Evolutionary conservation across 2,113 vertebrate genomes (phyloP), one percentile per base, ranked within the genome.

Genomic region (Onychostoma macrolepis): DNA sequence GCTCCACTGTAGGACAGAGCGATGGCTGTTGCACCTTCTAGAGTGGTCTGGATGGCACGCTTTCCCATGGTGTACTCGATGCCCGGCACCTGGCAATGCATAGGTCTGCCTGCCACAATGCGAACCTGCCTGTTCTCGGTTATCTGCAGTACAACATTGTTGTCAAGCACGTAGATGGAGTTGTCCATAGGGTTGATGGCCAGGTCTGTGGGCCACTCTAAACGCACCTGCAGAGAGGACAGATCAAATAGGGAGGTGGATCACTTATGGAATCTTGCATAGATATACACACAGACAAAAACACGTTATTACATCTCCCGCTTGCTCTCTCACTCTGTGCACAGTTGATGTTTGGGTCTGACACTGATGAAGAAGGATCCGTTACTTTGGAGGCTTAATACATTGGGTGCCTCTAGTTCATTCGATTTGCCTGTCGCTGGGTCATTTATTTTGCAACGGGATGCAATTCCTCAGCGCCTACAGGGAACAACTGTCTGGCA

Each of bases 131-230:
- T 95, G 86, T 99, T 99, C 89, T 99, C 98, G 0, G 98, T 99
- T 93, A 99, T 99, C 95, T 99, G 98, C 67, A 99, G 91, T 58
- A 99, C 97, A 0, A 99, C 97, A 1, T 99, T 99, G 93, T 99
- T 99, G 94, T 99, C 98, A 95, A 99, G 89, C 84, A 99, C 97
- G 0, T 98, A 99, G 87, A 99, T 97, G 89, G 98, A 99, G 92
- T 99, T 99, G 89, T 99, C 98, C 97, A 99, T 99, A 0, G 98
- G 98, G 92, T 98, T 99, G 89, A 99, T 99, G 67, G 98, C 97
- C 3, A 99, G 93, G 92, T 98, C 98, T 26, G 98, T 99, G 71
- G 98, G 98, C 98, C 98, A 99, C 72, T 99, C 98, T 89, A 99
- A 93, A 81, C 97, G 97, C 15, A 99, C 98, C 98, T 99, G 85